A percentile compares a stretch with the other conserved stretches of the same genome.
Evolutionary conservation across 2,888 invertebrate species (phyloP).

Genomic region (Nomada fabriciana): DNA sequence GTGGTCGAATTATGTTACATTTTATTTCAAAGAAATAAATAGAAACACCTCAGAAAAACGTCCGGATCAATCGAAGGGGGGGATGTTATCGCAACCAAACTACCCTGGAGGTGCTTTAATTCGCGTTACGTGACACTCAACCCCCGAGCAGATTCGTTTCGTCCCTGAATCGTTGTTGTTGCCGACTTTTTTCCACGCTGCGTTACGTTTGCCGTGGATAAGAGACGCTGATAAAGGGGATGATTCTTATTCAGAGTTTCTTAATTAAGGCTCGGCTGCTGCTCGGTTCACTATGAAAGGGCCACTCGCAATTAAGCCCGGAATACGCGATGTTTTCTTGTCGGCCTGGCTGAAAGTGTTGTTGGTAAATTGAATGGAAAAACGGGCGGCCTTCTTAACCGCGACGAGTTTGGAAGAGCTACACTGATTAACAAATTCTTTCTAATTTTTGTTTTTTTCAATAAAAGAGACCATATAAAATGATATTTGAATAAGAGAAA

Average conservation of each 20-base stretch:
- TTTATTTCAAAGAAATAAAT: too few relatives aligned
- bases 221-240: constrained; percentile 31
- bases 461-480: too few relatives aligned
- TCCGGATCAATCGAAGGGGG: neutral
- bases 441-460: too few relatives aligned
- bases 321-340: constrained; percentile 35
- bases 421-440: too few relatives aligned
- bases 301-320: constrained; percentile 48
- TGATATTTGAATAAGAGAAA: too few relatives aligned
- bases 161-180: too few relatives aligned
- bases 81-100: neutral
- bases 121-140: too few relatives aligned
- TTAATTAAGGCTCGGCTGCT: constrained; percentile 38
- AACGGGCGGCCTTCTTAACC: constrained; percentile 9
- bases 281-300: constrained; percentile 28
- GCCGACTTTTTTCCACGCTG: neutral
- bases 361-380: constrained; percentile 46
- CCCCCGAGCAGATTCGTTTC: too few relatives aligned
- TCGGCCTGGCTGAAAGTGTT: constrained; percentile 24
- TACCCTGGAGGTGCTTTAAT: constrained; percentile 14
- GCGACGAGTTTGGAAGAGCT: neutral
- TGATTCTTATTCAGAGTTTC: constrained; percentile 41
- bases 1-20: too few relatives aligned
- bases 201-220: neutral
- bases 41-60: neutral